Conservation (phyloP, 2,113 vertebrate genomes). For the Carollia perspicillata region DNA sequence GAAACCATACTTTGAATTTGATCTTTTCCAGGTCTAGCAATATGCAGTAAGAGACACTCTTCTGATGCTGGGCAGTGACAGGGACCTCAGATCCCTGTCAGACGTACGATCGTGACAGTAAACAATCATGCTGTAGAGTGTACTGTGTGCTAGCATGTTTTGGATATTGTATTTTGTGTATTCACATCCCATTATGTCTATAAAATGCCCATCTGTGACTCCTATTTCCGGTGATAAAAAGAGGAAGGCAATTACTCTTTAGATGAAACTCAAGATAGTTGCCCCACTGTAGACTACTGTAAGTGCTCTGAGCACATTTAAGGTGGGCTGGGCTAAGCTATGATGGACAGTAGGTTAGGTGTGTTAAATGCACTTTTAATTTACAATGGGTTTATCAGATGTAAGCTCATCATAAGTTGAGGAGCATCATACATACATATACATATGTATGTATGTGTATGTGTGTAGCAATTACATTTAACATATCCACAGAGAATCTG, state of each 20-base stretch:
- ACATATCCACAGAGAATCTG: neutral
- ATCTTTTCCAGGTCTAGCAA: neutral
- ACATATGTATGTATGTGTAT: neutral
- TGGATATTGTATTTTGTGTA: neutral
- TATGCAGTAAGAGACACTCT: neutral
- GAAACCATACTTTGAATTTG: neutral
- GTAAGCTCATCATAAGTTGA: neutral
- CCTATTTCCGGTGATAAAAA: neutral
- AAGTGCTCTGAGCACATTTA: neutral
- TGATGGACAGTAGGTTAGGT: too few relatives aligned
- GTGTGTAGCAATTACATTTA: neutral
- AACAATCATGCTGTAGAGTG: neutral
- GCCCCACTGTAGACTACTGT: neutral
- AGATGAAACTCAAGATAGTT: neutral
- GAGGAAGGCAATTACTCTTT: neutral
- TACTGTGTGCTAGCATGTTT: neutral
- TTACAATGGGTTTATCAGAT: neutral
- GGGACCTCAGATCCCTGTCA: neutral
- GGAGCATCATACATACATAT: neutral
- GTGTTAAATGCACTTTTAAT: neutral
- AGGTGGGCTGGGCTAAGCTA: neutral
- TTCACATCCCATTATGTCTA: neutral
- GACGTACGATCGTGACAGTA: neutral
- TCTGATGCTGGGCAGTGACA: neutral
- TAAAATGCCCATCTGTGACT: neutral